Conservation (phyloP, 1,140 invertebrate species). For the Neuroterus valhalla region DNA sequence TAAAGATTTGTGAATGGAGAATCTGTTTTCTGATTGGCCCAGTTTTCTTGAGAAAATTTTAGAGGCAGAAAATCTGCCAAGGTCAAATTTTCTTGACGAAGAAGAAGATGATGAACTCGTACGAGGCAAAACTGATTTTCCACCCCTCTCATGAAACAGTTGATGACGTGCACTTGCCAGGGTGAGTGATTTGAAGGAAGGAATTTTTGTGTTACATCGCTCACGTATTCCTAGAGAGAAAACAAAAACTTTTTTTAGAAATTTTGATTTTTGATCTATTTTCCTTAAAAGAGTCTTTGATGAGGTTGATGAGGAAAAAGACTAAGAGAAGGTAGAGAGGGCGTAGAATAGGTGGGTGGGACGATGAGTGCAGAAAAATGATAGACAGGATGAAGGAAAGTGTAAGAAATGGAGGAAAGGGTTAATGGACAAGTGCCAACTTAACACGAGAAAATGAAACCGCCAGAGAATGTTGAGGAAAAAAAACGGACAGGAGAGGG, state of each 20-base stretch:
- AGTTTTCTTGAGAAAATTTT: slow-evolving; percentile 72
- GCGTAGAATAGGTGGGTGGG: too few relatives aligned
- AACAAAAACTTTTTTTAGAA: slow-evolving; percentile 18
- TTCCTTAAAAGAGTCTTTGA: too few relatives aligned
- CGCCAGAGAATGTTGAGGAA: too few relatives aligned
- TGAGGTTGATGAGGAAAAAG: too few relatives aligned
- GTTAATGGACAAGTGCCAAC: too few relatives aligned
- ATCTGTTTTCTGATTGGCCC: slow-evolving; percentile 61
- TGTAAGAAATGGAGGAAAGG: too few relatives aligned
- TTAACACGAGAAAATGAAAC: too few relatives aligned
- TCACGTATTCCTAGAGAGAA: slow-evolving; percentile 82
- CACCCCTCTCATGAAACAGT: slow-evolving; percentile 73
- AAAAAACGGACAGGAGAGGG: too few relatives aligned
- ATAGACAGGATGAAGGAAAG: too few relatives aligned
- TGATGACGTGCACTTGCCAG: slow-evolving; percentile 88
- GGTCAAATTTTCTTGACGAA: slow-evolving; percentile 82
- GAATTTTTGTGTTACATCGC: slow-evolving; percentile 85
- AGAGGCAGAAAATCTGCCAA: slow-evolving; percentile 85
- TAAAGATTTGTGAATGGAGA: slow-evolving; percentile 78
- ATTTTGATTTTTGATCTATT: too few relatives aligned
- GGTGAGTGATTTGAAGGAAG: slow-evolving; percentile 81
- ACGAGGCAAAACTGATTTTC: slow-evolving; percentile 84
- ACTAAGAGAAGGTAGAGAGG: too few relatives aligned
- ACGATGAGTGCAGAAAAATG: too few relatives aligned
- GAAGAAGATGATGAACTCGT: slow-evolving; percentile 84